These are phyloP conservation scores for Ciconia boyciana DNA, from an alignment of 2,113 vertebrate species.

Conservation along the genomic window DNA sequence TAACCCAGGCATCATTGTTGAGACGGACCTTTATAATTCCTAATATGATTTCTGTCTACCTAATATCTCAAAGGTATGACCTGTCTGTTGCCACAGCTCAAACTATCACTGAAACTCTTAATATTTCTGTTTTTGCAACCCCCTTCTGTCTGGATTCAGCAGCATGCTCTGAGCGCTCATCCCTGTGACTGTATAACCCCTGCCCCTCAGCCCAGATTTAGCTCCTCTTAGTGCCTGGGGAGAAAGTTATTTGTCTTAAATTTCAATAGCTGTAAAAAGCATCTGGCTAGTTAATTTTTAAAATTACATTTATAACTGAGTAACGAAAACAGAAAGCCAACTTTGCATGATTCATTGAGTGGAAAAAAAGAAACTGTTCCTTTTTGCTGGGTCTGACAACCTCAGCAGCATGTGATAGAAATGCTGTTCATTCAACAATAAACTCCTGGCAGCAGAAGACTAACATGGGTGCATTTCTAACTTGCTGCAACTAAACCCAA, in stretches of 20 bases:
- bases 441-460: not conserved
- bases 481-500: not conserved
- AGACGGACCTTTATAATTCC: not conserved
- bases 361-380: not conserved
- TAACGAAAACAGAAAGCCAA: not conserved
- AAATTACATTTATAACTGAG: not conserved
- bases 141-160: not conserved
- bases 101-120: not conserved
- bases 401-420: not conserved
- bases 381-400: not conserved
- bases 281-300: not conserved
- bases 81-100: not conserved
- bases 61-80: not conserved
- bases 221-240: not conserved
- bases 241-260: not conserved
- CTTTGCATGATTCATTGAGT: not conserved
- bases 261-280: not conserved
- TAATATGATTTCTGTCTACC: not conserved
- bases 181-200: not conserved
- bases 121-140: not conserved
- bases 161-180: not conserved
- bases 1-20: not conserved
- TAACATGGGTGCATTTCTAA: not conserved
- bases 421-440: not conserved
- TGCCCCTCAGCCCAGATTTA: not conserved